Base-by-base conservation (phyloP, 2,113 vertebrate genomes). In the Melozone crissalis region DNA sequence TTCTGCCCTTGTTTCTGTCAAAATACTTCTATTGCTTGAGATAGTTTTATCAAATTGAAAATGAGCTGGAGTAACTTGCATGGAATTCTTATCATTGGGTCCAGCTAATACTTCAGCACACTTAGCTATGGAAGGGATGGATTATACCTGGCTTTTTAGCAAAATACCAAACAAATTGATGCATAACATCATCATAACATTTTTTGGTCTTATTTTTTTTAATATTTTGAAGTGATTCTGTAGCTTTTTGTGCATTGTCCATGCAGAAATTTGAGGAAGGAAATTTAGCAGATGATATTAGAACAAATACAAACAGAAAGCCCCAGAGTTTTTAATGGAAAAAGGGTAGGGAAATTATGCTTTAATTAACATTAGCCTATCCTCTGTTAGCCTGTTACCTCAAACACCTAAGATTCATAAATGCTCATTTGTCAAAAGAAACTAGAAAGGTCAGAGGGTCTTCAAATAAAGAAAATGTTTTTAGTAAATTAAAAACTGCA, bases 341-440 rank as follows among this genome's bases (percentile, higher is more conserved):
- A 52, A 68, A 22, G 1, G 22, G 30, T 6, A 54, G 10, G 6
- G 8, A 80, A 83, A 69, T 61, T 28, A 80, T 11, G 2, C 4
- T 79, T 79, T 30, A 79, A 47, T 84, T 59, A 71, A 39, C 2
- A 5, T 65, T 71, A 39, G 7, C 13, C 13, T 72, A 47, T 27
- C 11, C 6, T 55, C 14, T 41, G 41, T 31, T 12, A 19, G 28
- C 52, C 28, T 54, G 47, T 47, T 41, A 41, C 3, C 5, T 46
- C 21, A 47, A 47, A 4, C 28, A 54, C 11, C 8, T 18, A 62
- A 31, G 14, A 62, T 54, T 62, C 26, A 15, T 15, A 55, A 62
- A 31, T 55, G 8, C 4, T 47, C 9, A 13, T 43, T 62, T 0
- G 0, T 41, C 0, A 1, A 83, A 76, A 31, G 13, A 39, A 83